A percentile compares a stretch with the other conserved stretches of the same genome.
These are phyloP conservation scores for Seira sanloemensis DNA, from an alignment of 2,888 invertebrate species.

Conservation along the genomic window DNA sequence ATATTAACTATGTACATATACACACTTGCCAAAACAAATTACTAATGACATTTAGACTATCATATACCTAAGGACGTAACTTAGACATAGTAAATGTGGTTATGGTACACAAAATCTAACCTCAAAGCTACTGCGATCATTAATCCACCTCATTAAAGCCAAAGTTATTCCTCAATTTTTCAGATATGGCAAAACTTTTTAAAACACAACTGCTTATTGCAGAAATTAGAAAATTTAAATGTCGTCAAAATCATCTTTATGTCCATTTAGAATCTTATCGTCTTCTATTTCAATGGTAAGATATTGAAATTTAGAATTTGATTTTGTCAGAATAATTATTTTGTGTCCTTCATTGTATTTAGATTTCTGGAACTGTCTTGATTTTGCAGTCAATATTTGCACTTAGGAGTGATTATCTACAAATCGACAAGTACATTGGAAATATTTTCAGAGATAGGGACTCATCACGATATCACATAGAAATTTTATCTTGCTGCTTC, in stretches of 20 bases:
- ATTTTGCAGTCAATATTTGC: slow-evolving; percentile 42
- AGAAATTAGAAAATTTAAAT: background rate
- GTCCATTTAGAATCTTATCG: slow-evolving; percentile 44
- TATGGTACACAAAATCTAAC: no score
- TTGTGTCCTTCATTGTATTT: background rate
- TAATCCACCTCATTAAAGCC: no score
- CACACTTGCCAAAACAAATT: no score
- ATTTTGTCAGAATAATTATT: background rate
- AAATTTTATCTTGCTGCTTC: slow-evolving; percentile 43
- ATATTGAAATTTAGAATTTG: background rate
- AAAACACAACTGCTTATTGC: no score
- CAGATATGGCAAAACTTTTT: no score
- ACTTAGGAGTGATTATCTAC: slow-evolving; percentile 41
- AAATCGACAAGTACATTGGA: slow-evolving; percentile 57
- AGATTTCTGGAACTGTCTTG: slow-evolving; percentile 45
- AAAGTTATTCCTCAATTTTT: no score
- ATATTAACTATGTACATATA: no score
- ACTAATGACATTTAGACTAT: no score
- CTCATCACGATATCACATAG: slow-evolving; percentile 41
- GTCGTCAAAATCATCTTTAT: slow-evolving; percentile 15
- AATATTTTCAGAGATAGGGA: slow-evolving; percentile 42
- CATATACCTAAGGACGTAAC: no score
- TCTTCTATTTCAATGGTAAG: slow-evolving; percentile 39
- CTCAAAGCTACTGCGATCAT: no score
- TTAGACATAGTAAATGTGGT: no score